Conservation (phyloP, 1,140 invertebrate species). For the Vanessa tameamea region DNA sequence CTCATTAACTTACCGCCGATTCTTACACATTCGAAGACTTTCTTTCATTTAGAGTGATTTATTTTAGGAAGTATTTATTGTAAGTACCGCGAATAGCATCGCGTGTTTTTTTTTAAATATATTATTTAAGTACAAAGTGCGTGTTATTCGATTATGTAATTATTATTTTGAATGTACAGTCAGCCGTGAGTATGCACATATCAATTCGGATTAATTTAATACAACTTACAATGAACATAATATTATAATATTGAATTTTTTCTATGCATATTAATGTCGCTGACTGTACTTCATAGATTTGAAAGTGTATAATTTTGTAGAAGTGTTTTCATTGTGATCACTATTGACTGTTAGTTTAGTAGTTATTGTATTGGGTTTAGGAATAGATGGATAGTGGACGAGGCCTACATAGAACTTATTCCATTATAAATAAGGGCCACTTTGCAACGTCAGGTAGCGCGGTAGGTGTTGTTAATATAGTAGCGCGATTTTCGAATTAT, state of each 20-base stretch:
- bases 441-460: conserved; percentile 10
- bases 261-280: background rate
- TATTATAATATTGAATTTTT: background rate
- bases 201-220: background rate
- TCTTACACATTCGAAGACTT: too few relatives aligned
- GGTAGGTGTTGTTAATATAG: conserved; percentile 17
- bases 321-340: conserved; percentile 27
- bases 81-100: background rate
- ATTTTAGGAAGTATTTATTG: background rate
- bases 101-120: background rate
- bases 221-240: background rate
- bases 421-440: conserved; percentile 23
- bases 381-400: conserved; percentile 8
- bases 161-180: background rate
- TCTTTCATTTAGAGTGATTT: background rate
- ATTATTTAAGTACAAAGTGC: conserved; percentile 26
- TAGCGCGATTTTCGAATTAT: conserved; percentile 14
- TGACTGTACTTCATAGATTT: conserved; percentile 5
- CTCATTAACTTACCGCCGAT: too few relatives aligned
- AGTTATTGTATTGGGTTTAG: conserved; percentile 16
- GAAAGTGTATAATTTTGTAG: conserved; percentile 15
- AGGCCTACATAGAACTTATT: conserved; percentile 31
- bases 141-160: conserved; percentile 10
- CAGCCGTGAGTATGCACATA: background rate
- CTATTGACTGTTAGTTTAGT: conserved; percentile 32